Evolutionary conservation across 2,888 invertebrate species (phyloP).

Genomic region (Perizoma flavofasciatum): DNA sequence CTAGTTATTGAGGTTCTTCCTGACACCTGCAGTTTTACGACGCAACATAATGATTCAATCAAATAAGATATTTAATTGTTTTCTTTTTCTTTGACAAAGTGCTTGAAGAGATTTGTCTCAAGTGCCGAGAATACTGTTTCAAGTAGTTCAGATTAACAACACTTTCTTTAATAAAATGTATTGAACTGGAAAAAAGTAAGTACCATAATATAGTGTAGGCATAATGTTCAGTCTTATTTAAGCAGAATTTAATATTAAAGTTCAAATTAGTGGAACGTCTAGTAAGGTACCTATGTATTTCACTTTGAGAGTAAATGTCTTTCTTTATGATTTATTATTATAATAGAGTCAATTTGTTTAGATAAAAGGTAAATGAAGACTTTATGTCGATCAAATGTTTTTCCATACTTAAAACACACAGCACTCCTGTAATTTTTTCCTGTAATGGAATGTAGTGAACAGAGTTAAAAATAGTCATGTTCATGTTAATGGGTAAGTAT

Average conservation of each 20-base stretch:
- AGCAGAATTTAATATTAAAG: slow-evolving; percentile 25
- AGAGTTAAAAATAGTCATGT: slow-evolving; percentile 54
- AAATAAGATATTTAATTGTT: too few relatives aligned
- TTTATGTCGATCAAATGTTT: slow-evolving; percentile 36
- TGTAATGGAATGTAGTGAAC: slow-evolving; percentile 42
- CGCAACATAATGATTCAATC: background rate
- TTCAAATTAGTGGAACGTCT: slow-evolving; percentile 27
- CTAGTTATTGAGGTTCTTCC: background rate
- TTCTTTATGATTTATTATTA: too few relatives aligned
- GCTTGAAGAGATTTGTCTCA: too few relatives aligned
- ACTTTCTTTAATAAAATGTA: background rate
- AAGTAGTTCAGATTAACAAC: background rate
- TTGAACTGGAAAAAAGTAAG: slow-evolving; percentile 1
- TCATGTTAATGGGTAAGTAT: slow-evolving; percentile 61
- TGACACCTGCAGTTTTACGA: slow-evolving; percentile 23
- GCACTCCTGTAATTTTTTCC: slow-evolving; percentile 6
- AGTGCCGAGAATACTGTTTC: background rate
- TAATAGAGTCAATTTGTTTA: slow-evolving; percentile 20
- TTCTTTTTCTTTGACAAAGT: too few relatives aligned
- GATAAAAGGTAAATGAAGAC: background rate
- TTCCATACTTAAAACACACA: slow-evolving; percentile 14
- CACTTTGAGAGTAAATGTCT: too few relatives aligned
- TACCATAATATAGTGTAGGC: slow-evolving; percentile 18
- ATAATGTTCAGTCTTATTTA: slow-evolving; percentile 32
- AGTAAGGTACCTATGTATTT: slow-evolving; percentile 1